Base-by-base conservation (phyloP, 2,888 invertebrate genomes). In the Trichopria drosophilae region DNA sequence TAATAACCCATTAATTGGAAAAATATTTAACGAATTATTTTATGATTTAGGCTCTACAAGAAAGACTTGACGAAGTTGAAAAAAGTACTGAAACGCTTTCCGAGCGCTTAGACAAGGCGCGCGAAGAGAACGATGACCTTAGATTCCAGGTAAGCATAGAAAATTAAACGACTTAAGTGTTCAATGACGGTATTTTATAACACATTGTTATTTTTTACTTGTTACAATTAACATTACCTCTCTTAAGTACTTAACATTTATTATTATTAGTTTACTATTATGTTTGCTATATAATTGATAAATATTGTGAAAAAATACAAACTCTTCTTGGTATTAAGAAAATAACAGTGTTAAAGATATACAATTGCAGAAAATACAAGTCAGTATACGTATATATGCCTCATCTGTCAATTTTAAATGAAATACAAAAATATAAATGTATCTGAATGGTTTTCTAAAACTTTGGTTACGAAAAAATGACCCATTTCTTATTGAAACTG, bases 121-220 rank as follows among this genome's bases (percentile, higher is more conserved):
- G 83, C 65, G 90, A 91, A 64, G 84, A 87, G 68, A 88, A 88
- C 60, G 89, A 90, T 60, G 90, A 90, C 76, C 82, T 91, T 67
- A 84, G 84, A 69, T 90, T 90, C 77, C 87, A 88, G 81, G 89
- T 88, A 76, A 71, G 76, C 63, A 2, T 18, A 13, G 6, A 16
- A 41, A n/a, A n/a, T n/a, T n/a, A n/a, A n/a, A n/a, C n/a, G n/a
- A n/a, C n/a, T n/a, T n/a, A n/a, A n/a, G n/a, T n/a, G n/a, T n/a
- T n/a, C n/a, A n/a, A n/a, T n/a, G n/a, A n/a, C n/a, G n/a, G n/a
- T n/a, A n/a, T n/a, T n/a, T 4, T 31, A 13, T 23, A 1, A 26
- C 4, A 6, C 20, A 18, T 3, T 18, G 10, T n/a, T n/a, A 35
- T 3, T 12, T 15, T 15, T 12, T 26, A 9, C 22, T 18, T 10